Percentiles rank a stretch among this genome's conserved stretches.
Evolutionary conservation across 2,888 invertebrate species (phyloP).

Genomic region (Synergus itoensis): DNA sequence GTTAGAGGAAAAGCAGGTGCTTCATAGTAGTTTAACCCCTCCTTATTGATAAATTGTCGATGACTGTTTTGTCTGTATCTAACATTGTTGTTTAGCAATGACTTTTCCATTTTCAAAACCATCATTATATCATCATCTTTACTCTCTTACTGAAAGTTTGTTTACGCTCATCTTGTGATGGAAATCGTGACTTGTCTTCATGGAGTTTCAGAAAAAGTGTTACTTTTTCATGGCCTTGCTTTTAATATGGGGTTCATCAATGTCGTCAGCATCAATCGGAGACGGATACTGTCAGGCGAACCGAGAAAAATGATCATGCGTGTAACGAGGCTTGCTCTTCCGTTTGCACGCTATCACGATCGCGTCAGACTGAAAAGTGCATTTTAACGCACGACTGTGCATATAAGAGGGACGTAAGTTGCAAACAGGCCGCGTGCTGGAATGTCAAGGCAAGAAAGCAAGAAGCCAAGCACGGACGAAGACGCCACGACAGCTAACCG

Average conservation of each 20-base stretch:
- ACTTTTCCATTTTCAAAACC: too few species aligned
- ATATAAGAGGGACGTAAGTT: constrained; percentile 23
- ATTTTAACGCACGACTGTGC: constrained; percentile 47
- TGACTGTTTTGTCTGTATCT: not conserved
- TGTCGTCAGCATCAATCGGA: too few species aligned
- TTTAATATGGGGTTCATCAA: too few species aligned
- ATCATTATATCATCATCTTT: too few species aligned
- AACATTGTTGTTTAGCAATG: too few species aligned
- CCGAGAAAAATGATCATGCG: constrained; percentile 42
- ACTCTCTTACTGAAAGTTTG: too few species aligned
- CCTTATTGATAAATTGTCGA: not conserved
- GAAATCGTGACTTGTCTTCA: too few species aligned
- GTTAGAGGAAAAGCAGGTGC: not conserved
- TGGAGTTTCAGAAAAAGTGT: too few species aligned
- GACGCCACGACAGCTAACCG: constrained; percentile 34
- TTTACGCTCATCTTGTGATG: too few species aligned
- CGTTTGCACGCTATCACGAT: constrained; percentile 49
- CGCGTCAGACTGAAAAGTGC: constrained; percentile 49
- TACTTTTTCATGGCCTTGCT: too few species aligned
- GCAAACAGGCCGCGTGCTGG: constrained; percentile 56
- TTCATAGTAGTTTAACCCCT: not conserved
- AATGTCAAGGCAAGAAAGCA: constrained; percentile 61
- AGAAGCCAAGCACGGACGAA: constrained; percentile 45
- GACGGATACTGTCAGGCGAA: not conserved
- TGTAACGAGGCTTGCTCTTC: constrained; percentile 36